Evolutionary conservation across 2,888 invertebrate species (phyloP).

Genomic region (Calliphora vomitoria): DNA sequence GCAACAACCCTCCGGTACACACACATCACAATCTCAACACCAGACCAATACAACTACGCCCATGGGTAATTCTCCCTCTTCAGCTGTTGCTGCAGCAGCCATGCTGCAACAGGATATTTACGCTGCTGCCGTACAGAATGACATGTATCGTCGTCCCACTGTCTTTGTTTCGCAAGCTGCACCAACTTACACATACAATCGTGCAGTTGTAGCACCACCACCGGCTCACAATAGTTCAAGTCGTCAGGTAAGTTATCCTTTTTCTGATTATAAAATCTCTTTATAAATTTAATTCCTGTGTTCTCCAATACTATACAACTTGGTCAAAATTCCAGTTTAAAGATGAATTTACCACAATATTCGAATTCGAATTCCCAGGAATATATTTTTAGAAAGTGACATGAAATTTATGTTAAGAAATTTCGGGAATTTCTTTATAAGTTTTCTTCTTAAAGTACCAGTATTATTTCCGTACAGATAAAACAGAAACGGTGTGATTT

Average conservation of each 20-base stretch:
- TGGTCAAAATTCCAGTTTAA: neutral
- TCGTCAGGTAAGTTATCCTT: conserved; percentile 82
- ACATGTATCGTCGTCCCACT: conserved; percentile 88
- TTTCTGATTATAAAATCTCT: neutral
- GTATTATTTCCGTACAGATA: no score
- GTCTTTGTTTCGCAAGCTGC: conserved; percentile 88
- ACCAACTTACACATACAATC: conserved; percentile 83
- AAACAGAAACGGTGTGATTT: no score
- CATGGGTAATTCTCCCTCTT: conserved; percentile 83
- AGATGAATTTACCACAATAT: no score
- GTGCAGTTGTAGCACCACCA: conserved; percentile 84
- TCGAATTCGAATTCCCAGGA: no score
- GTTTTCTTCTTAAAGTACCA: no score
- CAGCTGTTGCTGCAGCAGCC: conserved; percentile 80
- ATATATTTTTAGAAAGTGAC: no score
- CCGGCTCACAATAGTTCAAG: conserved; percentile 85
- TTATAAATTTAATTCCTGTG: neutral
- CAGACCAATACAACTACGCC: conserved; percentile 85
- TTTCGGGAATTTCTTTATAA: no score
- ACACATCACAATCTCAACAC: conserved; percentile 79
- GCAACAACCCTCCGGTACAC: conserved; percentile 79
- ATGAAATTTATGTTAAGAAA: no score
- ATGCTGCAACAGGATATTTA: conserved; percentile 84
- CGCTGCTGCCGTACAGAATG: conserved; percentile 83
- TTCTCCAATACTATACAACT: neutral